Base-by-base conservation (phyloP, 2,113 vertebrate genomes). In the Lycocorax pyrrhopterus region DNA sequence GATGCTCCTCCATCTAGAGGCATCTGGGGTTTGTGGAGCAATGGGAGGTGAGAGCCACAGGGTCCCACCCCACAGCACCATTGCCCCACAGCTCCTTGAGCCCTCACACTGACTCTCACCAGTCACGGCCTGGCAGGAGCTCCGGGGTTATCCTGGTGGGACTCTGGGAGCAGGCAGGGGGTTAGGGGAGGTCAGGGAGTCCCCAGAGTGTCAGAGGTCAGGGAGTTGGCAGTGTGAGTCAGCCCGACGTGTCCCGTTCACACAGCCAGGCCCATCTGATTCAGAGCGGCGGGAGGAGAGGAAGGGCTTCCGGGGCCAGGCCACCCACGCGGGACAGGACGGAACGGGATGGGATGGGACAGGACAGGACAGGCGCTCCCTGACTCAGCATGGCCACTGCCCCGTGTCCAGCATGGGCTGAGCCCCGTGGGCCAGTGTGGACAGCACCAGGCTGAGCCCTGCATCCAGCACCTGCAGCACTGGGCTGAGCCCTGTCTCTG, bases 221-320 rank as follows among this genome's bases (percentile, higher is more conserved):
- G 89, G 91, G 73, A 89, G 94, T 67, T 64, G 95, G 86, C 76
- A 80, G 72, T 0, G 1, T 97, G 95, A 97, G 83, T 97, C 94
- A 96, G 90, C 59, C 84, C 51, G 5, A 62, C 51, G 67, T 79
- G 90, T 95, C 90, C 89, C 4, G 15, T 84, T 93, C 91, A 82
- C 84, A 47, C 66, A 82, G 94, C 90, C 49, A 10, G 81, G 87
- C 52, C 83, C 22, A 5, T 73, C 87, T 96, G 96, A 95, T 93
- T 97, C 96, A 96, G 76, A 72, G 71, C 13, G 0, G 91, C 66
- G 2, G 33, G 4, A 4, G 87, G 47, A 90, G 60, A 87, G 94
- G 96, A 94, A 96, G 37, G 90, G 88, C 75, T 93, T 96, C 95
- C 88, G 67, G 90, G 94, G 85, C 91, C 90, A 47, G 66, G 95